Evolutionary conservation across 2,888 invertebrate species (phyloP).

Genomic region (Pinctada fucata): DNA sequence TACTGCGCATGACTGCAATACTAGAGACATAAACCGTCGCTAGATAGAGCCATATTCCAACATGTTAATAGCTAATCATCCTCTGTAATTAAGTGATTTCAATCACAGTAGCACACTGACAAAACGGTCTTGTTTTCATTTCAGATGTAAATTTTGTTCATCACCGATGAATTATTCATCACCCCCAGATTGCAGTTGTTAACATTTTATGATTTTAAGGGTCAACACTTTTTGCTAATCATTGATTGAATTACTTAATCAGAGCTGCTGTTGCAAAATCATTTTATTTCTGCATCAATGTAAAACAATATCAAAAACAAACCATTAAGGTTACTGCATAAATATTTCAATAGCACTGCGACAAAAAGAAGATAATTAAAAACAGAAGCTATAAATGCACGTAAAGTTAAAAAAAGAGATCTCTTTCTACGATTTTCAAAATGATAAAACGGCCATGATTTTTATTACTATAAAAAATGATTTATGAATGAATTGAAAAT

Average conservation of each 20-base stretch:
- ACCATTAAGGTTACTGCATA: background rate
- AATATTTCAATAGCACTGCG: background rate
- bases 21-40: background rate
- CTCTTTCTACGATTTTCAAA: background rate
- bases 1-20: background rate
- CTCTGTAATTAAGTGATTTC: constrained; percentile 20
- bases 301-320: constrained; percentile 1
- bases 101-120: background rate
- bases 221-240: too few species aligned
- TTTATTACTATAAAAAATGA: too few species aligned
- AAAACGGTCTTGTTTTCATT: too few species aligned
- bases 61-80: constrained; percentile 24
- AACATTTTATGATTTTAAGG: too few species aligned
- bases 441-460: too few species aligned
- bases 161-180: too few species aligned
- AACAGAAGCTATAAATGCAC: background rate
- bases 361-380: background rate
- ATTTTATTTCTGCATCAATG: background rate
- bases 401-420: background rate
- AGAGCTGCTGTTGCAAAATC: too few species aligned
- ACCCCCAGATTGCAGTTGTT: too few species aligned
- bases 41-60: background rate
- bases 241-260: too few species aligned
- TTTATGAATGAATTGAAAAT: too few species aligned
- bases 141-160: too few species aligned